Evolutionary conservation across 2,888 invertebrate genomes (phyloP), one percentile per base, ranked within the genome.

Genomic region (Oscheius onirici): DNA sequence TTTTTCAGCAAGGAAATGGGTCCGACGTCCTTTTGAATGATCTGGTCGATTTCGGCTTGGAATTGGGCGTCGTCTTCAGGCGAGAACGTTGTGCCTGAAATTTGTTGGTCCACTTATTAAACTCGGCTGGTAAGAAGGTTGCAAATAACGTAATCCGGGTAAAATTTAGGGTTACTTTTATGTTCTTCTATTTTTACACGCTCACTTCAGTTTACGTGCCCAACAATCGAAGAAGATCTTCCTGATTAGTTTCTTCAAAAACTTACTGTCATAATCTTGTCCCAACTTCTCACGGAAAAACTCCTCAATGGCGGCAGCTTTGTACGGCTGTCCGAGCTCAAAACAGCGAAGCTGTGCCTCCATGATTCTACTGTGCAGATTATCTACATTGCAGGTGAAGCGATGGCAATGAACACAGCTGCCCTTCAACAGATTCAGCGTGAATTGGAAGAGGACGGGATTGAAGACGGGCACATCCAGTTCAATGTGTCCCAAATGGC

Each of bases 401-500:
- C 87, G 83, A 69, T 90, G 88, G 71, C 90, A 90, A 43, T 86
- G 80, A 57, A 90, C 88, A 78, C 90, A 90, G 0, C 88, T 87
- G 2, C 88, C 89, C 75, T 88, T 87, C 72, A 90, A 76, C 26
- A 90, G 72, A 89, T 86, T 91, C 90, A 84, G 92, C 20, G 96
- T 90, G 40, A 91, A 90, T 85, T 92, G 92, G 76, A 93, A 92
- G 85, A 95, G 94, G 57, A 97, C 87, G 0, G 97, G 97, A 90
- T 97, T 97, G 71, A 94, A 92, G 0, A 95, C 93, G 0, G 94
- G 92, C 13, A 96, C 89, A 0, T 94, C 94, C 0, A 99, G 90
- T 79, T 93, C 93, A 76, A 99, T 95, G 87, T 96, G 94, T 0
- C 97, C 97, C 88, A 95, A 92, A 89, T 99, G 99, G 0, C 99